These are phyloP conservation scores for Pseudorhiza aurosa DNA, from an alignment of 30 jellyfish, hydroid and myxozoan genomes.

Conservation along the genomic window DNA sequence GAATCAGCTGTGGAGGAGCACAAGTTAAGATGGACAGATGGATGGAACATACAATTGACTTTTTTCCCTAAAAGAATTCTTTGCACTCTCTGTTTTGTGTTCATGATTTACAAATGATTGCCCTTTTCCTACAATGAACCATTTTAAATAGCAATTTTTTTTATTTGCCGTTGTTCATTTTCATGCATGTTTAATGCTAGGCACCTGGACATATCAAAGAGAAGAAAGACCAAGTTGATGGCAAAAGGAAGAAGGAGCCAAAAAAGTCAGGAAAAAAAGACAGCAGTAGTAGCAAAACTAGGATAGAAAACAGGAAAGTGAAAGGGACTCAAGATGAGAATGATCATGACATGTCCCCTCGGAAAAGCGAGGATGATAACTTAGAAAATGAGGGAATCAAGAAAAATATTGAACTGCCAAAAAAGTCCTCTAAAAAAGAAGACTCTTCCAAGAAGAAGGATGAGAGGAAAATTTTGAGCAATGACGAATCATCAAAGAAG, in stretches of 20 bases:
- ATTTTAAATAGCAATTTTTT: too few relatives aligned
- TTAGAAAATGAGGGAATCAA: background rate
- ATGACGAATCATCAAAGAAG: background rate
- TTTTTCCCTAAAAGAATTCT: too few relatives aligned
- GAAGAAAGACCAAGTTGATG: background rate
- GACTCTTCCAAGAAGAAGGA: background rate
- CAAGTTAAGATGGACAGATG: too few relatives aligned
- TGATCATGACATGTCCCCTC: too few relatives aligned
- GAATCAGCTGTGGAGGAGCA: too few relatives aligned
- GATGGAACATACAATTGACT: too few relatives aligned
- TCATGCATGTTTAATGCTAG: background rate
- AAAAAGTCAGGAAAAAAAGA: background rate
- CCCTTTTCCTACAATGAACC: too few relatives aligned
- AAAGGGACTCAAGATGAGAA: background rate
- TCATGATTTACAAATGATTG: too few relatives aligned
- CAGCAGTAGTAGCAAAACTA: background rate
- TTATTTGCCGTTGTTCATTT: too few relatives aligned
- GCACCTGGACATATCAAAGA: background rate
- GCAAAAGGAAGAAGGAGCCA: background rate
- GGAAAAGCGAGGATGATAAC: background rate
- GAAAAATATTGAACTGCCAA: background rate
- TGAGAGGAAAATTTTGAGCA: background rate
- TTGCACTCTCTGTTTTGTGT: too few relatives aligned
- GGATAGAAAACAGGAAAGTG: background rate
- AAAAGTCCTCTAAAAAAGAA: background rate